These are phyloP conservation scores for Falcunculus frontatus DNA, from an alignment of 2,113 vertebrate genomes.

Conservation along the genomic window DNA sequence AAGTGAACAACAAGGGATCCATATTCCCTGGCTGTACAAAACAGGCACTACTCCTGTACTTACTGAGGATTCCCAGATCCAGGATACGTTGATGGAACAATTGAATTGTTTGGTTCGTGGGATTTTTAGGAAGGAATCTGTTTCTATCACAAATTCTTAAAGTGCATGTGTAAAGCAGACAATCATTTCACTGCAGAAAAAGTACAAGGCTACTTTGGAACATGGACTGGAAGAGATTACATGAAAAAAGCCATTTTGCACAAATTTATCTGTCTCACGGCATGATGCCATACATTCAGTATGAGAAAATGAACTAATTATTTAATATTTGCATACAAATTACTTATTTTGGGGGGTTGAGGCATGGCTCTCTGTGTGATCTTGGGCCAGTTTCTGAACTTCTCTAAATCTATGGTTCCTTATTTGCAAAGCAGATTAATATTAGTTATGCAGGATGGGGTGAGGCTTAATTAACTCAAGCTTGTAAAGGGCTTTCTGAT, in stretches of 20 bases:
- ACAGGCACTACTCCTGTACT: fast-evolving
- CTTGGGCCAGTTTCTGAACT: not conserved
- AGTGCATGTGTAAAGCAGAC: not conserved
- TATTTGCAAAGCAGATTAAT: constrained; percentile 29
- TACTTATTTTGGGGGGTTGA: not conserved
- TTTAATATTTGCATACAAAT: constrained; percentile 44
- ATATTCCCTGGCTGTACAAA: not conserved
- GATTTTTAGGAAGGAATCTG: not conserved
- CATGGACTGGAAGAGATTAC: not conserved
- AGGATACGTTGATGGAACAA: not conserved
- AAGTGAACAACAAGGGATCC: not conserved
- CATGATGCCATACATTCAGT: not conserved
- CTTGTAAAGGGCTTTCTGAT: constrained; percentile 4
- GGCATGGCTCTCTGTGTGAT: not conserved
- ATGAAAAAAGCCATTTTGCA: not conserved
- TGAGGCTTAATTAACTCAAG: not conserved
- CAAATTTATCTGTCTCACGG: not conserved
- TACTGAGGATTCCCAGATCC: not conserved
- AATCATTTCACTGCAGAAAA: not conserved
- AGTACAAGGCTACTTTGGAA: not conserved
- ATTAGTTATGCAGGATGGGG: not conserved
- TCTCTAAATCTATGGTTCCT: not conserved
- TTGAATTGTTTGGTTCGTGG: not conserved
- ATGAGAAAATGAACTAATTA: not conserved
- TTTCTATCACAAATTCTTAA: not conserved